Evolutionary conservation across 2,888 invertebrate genomes (phyloP).

Genomic region (Tyria jacobaeae): DNA sequence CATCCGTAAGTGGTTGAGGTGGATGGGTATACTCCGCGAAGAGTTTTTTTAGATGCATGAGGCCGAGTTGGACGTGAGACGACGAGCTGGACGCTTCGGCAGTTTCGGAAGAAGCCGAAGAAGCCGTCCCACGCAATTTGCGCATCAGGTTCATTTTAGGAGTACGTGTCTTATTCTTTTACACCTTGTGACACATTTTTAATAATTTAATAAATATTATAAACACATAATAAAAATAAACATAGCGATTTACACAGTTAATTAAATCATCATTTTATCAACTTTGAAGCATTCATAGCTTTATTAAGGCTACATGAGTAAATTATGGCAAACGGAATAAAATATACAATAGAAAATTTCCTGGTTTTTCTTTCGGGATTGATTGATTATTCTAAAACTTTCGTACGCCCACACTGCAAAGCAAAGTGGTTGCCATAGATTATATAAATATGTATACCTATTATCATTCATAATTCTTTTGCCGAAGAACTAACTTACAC

Average conservation of each 20-base stretch:
- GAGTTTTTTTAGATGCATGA: constrained; percentile 98
- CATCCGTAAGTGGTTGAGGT: constrained; percentile 91
- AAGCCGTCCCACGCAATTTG: constrained; percentile 90
- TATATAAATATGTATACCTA: background rate
- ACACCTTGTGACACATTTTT: constrained; percentile 38
- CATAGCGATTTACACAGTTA: constrained; percentile 37
- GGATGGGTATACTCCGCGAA: constrained; percentile 98
- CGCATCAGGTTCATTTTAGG: constrained; percentile 95
- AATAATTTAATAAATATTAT: constrained; percentile 24
- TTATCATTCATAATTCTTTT: background rate
- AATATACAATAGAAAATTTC: constrained; percentile 28
- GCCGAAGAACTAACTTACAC: no score
- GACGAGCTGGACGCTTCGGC: constrained; percentile 88
- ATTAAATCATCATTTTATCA: constrained; percentile 32
- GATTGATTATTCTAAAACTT: constrained; percentile 46
- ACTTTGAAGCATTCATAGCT: constrained; percentile 6
- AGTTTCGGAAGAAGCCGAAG: constrained; percentile 83
- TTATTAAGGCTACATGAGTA: constrained; percentile 25
- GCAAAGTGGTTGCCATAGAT: constrained; percentile 43
- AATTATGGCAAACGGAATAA: constrained; percentile 18
- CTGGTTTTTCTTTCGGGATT: constrained; percentile 38
- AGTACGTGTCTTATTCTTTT: constrained; percentile 26
- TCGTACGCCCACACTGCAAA: constrained; percentile 52
- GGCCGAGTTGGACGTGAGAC: constrained; percentile 94
- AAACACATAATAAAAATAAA: constrained; percentile 45